These are phyloP conservation scores for Eumerus sabulonum DNA, from an alignment of 2,888 invertebrate genomes.

Conservation along the genomic window DNA sequence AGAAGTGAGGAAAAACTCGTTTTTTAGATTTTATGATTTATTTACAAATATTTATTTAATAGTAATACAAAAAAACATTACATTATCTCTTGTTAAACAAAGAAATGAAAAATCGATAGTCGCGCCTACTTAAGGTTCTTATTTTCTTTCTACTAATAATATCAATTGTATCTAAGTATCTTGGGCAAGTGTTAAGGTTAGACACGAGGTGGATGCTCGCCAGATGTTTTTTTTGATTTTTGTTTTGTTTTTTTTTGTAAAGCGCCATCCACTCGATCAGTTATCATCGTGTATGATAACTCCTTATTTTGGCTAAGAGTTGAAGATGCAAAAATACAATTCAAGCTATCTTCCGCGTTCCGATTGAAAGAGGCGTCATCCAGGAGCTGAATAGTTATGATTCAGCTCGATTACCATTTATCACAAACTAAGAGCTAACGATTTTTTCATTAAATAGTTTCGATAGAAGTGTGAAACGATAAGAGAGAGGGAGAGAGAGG, in stretches of 20 bases:
- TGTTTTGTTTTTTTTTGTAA: slow-evolving; percentile 31
- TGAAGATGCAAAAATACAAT: slow-evolving; percentile 3
- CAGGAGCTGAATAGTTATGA: slow-evolving; percentile 20
- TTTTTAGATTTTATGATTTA: slow-evolving; percentile 48
- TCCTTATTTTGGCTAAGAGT: slow-evolving; percentile 65
- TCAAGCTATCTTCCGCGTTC: no score
- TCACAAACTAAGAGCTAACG: slow-evolving; percentile 77
- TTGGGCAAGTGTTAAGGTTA: slow-evolving; percentile 63
- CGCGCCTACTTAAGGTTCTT: slow-evolving; percentile 54
- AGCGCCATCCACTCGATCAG: slow-evolving; percentile 59
- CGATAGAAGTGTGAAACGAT: slow-evolving; percentile 22
- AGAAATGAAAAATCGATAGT: slow-evolving; percentile 67
- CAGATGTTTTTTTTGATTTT: no score
- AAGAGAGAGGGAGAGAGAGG: slow-evolving; percentile 15
- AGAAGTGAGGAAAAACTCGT: not conserved
- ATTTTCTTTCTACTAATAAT: slow-evolving; percentile 29
- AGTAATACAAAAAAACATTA: slow-evolving; percentile 63
- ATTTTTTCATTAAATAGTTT: slow-evolving; percentile 62
- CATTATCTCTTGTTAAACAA: slow-evolving; percentile 52
- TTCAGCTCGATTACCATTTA: slow-evolving; percentile 71
- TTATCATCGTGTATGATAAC: slow-evolving; percentile 22
- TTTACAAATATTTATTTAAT: slow-evolving; percentile 64
- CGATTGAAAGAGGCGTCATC: not conserved
- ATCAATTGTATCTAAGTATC: slow-evolving; percentile 51
- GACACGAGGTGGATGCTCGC: slow-evolving; percentile 57